phyloP scores from a whole-genome alignment of 2,888 invertebrate genomes.

The Pegoplata infirma region DNA sequence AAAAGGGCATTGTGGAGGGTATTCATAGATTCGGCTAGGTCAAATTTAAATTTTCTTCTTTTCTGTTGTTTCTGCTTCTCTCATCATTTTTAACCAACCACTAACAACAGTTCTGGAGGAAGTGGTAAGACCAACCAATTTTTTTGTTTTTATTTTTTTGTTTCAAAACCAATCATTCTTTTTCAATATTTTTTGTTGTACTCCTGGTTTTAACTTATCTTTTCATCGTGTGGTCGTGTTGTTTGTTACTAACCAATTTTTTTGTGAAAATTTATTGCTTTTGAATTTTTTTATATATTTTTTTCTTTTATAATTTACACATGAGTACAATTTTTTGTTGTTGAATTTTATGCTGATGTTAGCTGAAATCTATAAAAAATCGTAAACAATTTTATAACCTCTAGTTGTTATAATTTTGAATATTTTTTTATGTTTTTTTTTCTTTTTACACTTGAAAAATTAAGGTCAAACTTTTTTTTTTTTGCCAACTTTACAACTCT shows the following conservation, averaged over 20 bases:
- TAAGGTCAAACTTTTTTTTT: constrained; percentile 61
- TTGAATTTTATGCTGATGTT: constrained; percentile 20
- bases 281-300: constrained; percentile 30
- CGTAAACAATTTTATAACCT: constrained; percentile 47
- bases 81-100: background rate
- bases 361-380: constrained; percentile 33
- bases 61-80: background rate
- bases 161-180: background rate
- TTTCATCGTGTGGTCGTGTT: constrained; percentile 59
- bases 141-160: no score
- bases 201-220: constrained; percentile 47
- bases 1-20: no score
- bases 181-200: background rate
- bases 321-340: constrained; percentile 37
- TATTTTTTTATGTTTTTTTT: constrained; percentile 24
- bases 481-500: constrained; percentile 43
- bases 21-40: no score
- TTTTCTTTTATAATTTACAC: constrained; percentile 47
- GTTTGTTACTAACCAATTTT: constrained; percentile 47
- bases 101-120: background rate
- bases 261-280: constrained; percentile 54
- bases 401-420: constrained; percentile 25
- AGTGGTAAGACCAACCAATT: background rate
- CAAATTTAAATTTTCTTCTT: background rate
- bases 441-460: constrained; percentile 57